These are phyloP conservation scores for Pristionchus arcanus DNA, from an alignment of 2,888 invertebrate genomes.

Conservation along the genomic window DNA sequence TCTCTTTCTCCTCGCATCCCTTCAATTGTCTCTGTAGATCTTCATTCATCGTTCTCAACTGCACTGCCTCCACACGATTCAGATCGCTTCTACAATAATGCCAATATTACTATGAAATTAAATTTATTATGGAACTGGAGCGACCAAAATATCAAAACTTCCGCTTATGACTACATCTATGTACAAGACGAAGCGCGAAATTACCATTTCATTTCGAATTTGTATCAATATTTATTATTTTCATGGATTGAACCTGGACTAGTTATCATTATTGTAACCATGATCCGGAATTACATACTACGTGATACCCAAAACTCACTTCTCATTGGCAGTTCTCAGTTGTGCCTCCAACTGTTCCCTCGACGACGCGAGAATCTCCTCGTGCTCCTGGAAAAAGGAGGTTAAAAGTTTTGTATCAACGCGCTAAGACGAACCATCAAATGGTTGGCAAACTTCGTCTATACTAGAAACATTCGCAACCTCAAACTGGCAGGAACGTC, in stretches of 20 bases:
- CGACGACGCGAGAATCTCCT: slow-evolving; percentile 34
- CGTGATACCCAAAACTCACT: not conserved
- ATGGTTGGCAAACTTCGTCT: no score
- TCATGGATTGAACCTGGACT: not conserved
- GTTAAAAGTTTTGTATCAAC: no score
- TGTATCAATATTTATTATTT: not conserved
- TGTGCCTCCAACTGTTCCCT: slow-evolving; percentile 52
- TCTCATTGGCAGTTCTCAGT: slow-evolving; percentile 33
- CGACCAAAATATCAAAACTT: not conserved
- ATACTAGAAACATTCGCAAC: no score
- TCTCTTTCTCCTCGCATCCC: slow-evolving; percentile 37
- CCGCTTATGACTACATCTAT: not conserved
- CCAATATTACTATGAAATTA: not conserved
- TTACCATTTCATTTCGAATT: not conserved
- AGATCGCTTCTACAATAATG: slow-evolving; percentile 37
- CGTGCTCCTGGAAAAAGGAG: slow-evolving; percentile 27
- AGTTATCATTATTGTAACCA: not conserved
- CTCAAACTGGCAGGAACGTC: no score
- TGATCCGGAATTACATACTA: not conserved
- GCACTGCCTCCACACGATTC: slow-evolving; percentile 1
- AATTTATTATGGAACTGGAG: no score
- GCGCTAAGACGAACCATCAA: no score
- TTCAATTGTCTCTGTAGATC: slow-evolving; percentile 54
- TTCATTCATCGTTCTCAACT: slow-evolving; percentile 43
- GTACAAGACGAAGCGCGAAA: not conserved